Base-by-base conservation (phyloP, 2,113 vertebrate genomes). In the Acanthochromis polyacanthus region DNA sequence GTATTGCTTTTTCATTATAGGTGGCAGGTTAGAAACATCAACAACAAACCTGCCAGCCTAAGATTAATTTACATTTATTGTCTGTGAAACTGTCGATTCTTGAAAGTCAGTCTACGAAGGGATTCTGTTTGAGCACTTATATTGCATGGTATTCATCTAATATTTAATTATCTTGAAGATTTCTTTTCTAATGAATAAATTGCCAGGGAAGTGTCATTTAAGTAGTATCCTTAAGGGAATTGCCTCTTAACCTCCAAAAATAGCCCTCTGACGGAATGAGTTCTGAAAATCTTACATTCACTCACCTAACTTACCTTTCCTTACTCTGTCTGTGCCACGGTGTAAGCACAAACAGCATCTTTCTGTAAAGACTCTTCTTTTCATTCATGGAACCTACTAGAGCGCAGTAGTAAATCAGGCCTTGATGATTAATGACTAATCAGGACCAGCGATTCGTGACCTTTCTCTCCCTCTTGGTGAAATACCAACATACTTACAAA, bases 351-450 rank as follows among this genome's bases (percentile, higher is more conserved):
- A 53, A 72, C 32, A 62, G 52, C 14, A 62, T 36, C 15, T 68
- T 43, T 75, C 28, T 36, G 20, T 2, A 1, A 20, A 75, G 50
- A 55, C 14, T 48, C 12, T 10, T 25, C 12, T 25, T 8, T 74
- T 66, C 74, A 60, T 75, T 84, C 85, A 71, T 50, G 55, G 40
- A 70, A 64, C 32, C 20, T 75, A 76, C 50, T 16, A 2, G 60
- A 60, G 73, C 16, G 9, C 67, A 56, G 69, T 62, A 43, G 19
- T 75, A 84, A 88, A 82, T 81, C 80, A 84, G 85, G 78, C 51
- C 51, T 57, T 73, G 71, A 81, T 5, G 51, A 84, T 83, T 60
- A 66, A 83, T n/a, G 75, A 77, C 76, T 68, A 81, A 82, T 81
- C 52, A 60, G 2, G 46, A 45, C 23, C 4, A 71, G 71, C 0